Evolutionary conservation across 2,888 invertebrate genomes (phyloP), one percentile per base, ranked within the genome.

Genomic region (Mythimna pallens): DNA sequence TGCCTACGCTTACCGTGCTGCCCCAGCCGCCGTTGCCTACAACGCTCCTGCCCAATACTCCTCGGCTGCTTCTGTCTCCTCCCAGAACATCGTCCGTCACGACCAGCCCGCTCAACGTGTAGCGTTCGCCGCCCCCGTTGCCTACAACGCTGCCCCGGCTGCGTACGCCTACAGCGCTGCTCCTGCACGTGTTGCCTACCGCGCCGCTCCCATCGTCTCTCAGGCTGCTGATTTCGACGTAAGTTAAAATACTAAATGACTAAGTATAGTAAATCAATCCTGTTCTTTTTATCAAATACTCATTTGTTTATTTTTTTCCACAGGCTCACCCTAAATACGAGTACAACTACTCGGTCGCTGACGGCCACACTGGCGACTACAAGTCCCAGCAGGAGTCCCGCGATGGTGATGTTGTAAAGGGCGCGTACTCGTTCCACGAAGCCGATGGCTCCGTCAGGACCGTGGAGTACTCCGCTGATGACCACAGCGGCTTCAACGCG

Each of bases 361-460:
- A 96, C 74, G 89, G 90, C 6, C 95, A 96, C 79, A 94, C 95
- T 67, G 96, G 96, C 17, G 96, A 96, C 90, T 92, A 94, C 87
- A 96, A 96, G 89, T 93, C 93, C 84, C 96, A 96, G 86, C 89
- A 92, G 65, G 96, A 96, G 89, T 90, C 92, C 82, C 92, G 93
- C 71, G 94, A 95, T 89, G 97, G 97, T 25, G 95, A 97, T 82
- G 94, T 93, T 34, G 97, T 97, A 74, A 94, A 95, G 88, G 97
- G 97, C 66, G 95, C 97, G 78, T 97, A 97, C 90, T 95, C 94
- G 36, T 90, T 96, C 73, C 94, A 94, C 80, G 96, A 96, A 82
- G 94, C 96, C 54, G 95, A 95, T 76, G 96, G 96, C 80, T 96
- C 96, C 86, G 83, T 96, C 81, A 92, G 96, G 86, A 95, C 93